Conservation (phyloP, 2,888 invertebrate genomes). For the Stenolophus ochropezus region DNA sequence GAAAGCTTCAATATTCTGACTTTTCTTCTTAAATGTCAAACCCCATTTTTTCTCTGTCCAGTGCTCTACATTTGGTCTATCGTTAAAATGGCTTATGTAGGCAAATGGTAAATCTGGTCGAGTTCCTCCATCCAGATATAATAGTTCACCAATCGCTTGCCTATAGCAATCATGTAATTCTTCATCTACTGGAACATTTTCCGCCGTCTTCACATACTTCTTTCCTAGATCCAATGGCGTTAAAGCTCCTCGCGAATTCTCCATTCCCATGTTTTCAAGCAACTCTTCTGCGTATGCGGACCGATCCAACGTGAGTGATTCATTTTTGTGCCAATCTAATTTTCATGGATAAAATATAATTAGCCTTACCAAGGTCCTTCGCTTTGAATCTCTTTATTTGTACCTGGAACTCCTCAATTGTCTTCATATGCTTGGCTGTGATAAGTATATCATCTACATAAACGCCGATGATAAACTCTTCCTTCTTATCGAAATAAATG, state of each 20-base stretch:
- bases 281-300: slow-evolving; percentile 18
- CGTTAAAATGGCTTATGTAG: slow-evolving; percentile 45
- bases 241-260: neutral
- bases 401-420: slow-evolving; percentile 22
- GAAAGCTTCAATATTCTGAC: neutral
- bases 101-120: slow-evolving; percentile 35
- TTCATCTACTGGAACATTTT: neutral
- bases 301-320: slow-evolving; percentile 9
- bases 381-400: neutral
- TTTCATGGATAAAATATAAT: slow-evolving; percentile 17
- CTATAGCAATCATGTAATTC: neutral
- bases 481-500: slow-evolving; percentile 2
- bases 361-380: slow-evolving; percentile 26
- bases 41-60: slow-evolving; percentile 11
- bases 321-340: neutral
- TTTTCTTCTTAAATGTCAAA: neutral
- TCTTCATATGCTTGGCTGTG: neutral
- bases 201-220: neutral
- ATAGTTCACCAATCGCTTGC: slow-evolving; percentile 23
- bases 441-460: slow-evolving; percentile 36
- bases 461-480: slow-evolving; percentile 11
- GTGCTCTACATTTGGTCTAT: slow-evolving; percentile 21
- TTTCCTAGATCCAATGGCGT: slow-evolving; percentile 12
- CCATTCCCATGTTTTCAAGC: neutral
- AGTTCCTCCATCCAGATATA: slow-evolving; percentile 19